phyloP scores from a whole-genome alignment of 2,113 vertebrate genomes.

The Embiotoca jacksoni region DNA sequence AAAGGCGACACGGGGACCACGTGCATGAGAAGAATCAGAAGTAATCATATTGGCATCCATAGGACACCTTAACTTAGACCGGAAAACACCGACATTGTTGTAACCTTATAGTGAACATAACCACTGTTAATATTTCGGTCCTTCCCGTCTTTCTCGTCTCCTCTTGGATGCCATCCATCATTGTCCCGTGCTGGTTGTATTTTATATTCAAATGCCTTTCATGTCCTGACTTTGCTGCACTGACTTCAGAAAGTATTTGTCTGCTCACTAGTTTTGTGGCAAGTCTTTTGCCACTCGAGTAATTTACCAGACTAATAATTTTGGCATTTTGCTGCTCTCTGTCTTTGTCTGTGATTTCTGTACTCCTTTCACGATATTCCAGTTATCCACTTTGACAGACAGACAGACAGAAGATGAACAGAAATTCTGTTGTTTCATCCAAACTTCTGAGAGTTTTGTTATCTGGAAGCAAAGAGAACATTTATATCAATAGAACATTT shows the following conservation, averaged over 20 bases:
- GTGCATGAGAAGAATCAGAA: background rate
- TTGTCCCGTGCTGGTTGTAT: background rate
- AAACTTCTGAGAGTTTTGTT: background rate
- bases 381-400: background rate
- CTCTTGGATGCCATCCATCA: background rate
- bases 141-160: background rate
- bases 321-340: background rate
- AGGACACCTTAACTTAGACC: background rate
- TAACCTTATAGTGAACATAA: conserved; percentile 12
- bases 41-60: background rate
- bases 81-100: conserved; percentile 2
- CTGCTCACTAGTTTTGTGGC: background rate
- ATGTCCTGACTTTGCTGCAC: background rate
- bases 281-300: background rate
- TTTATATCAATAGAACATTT: conserved; percentile 9
- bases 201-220: background rate
- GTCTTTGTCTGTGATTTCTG: no score
- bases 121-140: background rate
- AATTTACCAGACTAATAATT: background rate
- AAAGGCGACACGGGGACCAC: background rate
- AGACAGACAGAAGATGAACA: background rate
- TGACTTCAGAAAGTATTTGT: background rate
- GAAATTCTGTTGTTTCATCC: background rate
- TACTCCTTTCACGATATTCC: background rate
- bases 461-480: background rate